Conservation (phyloP, 2,888 invertebrate species). For the Drosophila anomalata region DNA sequence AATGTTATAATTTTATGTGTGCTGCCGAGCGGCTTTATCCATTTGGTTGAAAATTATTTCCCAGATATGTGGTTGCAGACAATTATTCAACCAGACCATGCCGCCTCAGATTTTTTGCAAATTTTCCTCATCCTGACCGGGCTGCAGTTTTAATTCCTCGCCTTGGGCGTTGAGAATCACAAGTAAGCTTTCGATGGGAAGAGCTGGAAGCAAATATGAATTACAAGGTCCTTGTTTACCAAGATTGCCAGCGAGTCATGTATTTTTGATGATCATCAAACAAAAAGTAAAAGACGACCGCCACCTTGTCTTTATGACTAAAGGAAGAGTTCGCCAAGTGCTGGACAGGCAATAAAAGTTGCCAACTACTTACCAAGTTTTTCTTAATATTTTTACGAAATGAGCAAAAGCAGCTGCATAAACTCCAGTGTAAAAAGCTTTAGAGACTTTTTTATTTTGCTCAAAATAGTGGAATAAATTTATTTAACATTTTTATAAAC, state of each 20-base stretch:
- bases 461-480: not conserved
- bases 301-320: slow-evolving; percentile 36
- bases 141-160: not conserved
- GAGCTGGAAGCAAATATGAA: slow-evolving; percentile 48
- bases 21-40: slow-evolving; percentile 55
- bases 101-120: slow-evolving; percentile 6
- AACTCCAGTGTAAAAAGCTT: slow-evolving; percentile 34
- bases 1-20: slow-evolving; percentile 72
- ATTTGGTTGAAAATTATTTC: slow-evolving; percentile 33
- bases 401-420: slow-evolving; percentile 13
- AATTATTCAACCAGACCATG: slow-evolving; percentile 36
- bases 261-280: slow-evolving; percentile 30
- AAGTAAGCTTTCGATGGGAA: slow-evolving; percentile 59
- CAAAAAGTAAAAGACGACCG: slow-evolving; percentile 8
- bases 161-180: slow-evolving; percentile 26
- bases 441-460: not conserved
- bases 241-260: slow-evolving; percentile 55
- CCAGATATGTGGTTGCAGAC: slow-evolving; percentile 38
- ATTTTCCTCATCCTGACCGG: slow-evolving; percentile 1
- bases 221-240: slow-evolving; percentile 43
- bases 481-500: not conserved
- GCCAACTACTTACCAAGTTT: slow-evolving; percentile 53
- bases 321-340: slow-evolving; percentile 42
- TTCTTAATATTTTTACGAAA: slow-evolving; percentile 24
- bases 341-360: slow-evolving; percentile 68